Conservation (phyloP, 2,888 invertebrate species). For the Polydrusus pterygomalis region DNA sequence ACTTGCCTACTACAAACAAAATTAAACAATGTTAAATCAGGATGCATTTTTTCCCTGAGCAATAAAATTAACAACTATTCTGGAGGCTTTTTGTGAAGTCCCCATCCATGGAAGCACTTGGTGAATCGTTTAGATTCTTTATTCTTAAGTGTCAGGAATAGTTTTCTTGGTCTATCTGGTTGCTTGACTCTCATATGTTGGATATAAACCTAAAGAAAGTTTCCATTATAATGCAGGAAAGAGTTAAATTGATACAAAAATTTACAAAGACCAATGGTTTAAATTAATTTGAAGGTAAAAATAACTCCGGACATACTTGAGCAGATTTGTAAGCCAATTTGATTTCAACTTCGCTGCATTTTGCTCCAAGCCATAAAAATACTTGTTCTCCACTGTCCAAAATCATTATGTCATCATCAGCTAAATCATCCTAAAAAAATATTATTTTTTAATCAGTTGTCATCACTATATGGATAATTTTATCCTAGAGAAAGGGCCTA, state of each 20-base stretch:
- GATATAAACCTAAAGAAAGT: constrained; percentile 88
- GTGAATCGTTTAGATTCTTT: constrained; percentile 96
- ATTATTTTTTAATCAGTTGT: no score
- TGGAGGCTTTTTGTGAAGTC: constrained; percentile 87
- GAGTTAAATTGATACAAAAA: background rate
- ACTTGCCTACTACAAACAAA: background rate
- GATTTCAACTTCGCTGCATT: constrained; percentile 98
- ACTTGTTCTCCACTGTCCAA: constrained; percentile 98
- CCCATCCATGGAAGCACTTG: constrained; percentile 99
- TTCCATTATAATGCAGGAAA: background rate
- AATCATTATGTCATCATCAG: constrained; percentile 99
- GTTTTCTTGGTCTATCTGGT: constrained; percentile 90
- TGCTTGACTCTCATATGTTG: constrained; percentile 98
- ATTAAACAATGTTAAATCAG: background rate
- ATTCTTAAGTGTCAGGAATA: constrained; percentile 95
- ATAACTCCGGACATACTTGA: constrained; percentile 79
- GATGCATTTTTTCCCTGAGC: background rate
- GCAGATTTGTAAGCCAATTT: constrained; percentile 99
- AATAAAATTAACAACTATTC: constrained; percentile 71
- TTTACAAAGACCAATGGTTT: no score
- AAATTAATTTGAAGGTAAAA: background rate
- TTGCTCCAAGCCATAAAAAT: constrained; percentile 97
- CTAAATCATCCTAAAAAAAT: constrained; percentile 90
- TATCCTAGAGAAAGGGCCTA: no score
- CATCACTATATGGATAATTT: no score